phyloP scores from a whole-genome alignment of 35 echinoderm and acorn worm genomes.

The Ophioderma brevispina region DNA sequence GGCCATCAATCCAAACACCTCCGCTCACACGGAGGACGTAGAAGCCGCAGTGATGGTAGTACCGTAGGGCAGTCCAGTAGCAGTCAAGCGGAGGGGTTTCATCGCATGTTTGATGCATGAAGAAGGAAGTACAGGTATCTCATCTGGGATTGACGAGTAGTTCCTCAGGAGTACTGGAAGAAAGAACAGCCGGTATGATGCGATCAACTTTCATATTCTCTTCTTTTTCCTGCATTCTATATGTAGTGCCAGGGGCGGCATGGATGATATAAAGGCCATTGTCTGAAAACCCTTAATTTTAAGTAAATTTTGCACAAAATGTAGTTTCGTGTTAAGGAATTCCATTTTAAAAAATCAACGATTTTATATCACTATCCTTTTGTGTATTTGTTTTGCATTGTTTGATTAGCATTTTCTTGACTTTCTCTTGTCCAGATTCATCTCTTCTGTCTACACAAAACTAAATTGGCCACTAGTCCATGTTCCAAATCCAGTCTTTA shows the following conservation, averaged over 20 bases:
- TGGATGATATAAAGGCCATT: too few species aligned
- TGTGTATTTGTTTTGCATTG: not conserved
- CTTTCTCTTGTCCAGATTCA: slow-evolving; percentile 18
- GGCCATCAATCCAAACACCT: not conserved
- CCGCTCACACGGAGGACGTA: slow-evolving; percentile 5
- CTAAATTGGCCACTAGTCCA: not conserved
- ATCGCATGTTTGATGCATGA: slow-evolving; percentile 90
- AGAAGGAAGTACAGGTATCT: slow-evolving; percentile 58
- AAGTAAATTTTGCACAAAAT: too few species aligned
- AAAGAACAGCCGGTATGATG: slow-evolving; percentile 60
- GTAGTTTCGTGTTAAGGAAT: too few species aligned
- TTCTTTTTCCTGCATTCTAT: too few species aligned
- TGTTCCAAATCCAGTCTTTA: not conserved
- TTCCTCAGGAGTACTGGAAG: slow-evolving; percentile 41
- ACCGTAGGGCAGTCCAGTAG: not conserved
- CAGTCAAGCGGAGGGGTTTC: slow-evolving; percentile 36
- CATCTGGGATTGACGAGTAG: slow-evolving; percentile 61
- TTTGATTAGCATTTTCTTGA: too few species aligned
- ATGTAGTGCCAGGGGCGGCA: too few species aligned
- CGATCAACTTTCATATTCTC: not conserved
- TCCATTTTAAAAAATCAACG: too few species aligned
- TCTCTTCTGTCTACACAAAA: slow-evolving; percentile 32
- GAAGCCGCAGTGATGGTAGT: slow-evolving; percentile 9
- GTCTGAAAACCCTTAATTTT: too few species aligned
- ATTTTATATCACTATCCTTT: not conserved